Evolutionary conservation across 30 jellyfish, hydroid and myxozoan genomes (phyloP).

Genomic region (Haliclystus octoradiatus): DNA sequence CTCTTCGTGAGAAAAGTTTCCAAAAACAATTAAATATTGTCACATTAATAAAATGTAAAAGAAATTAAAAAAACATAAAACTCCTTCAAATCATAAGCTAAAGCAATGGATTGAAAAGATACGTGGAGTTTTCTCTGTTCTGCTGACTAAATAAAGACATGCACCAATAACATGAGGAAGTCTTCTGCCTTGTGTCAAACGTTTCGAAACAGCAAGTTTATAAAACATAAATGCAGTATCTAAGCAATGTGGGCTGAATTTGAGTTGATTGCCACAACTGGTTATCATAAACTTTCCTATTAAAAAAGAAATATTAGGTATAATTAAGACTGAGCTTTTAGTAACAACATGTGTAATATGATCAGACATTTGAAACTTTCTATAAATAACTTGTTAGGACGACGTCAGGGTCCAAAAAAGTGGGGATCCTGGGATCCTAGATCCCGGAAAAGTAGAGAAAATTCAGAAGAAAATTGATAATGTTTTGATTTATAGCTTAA

Average conservation of each 20-base stretch:
- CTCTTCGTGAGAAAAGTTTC: too few relatives aligned
- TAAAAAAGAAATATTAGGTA: background rate
- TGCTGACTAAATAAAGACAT: constrained; percentile 81
- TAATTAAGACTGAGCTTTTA: background rate
- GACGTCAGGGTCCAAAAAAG: too few relatives aligned
- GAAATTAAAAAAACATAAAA: too few relatives aligned
- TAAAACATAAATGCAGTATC: constrained; percentile 90
- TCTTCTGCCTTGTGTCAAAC: constrained; percentile 76
- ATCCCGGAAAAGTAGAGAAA: too few relatives aligned
- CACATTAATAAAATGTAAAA: too few relatives aligned
- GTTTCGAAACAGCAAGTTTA: constrained; percentile 69
- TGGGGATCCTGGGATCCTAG: too few relatives aligned
- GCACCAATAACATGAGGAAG: constrained; percentile 86
- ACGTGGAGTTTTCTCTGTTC: constrained; percentile 95
- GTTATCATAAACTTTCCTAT: constrained; percentile 59
- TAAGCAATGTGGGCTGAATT: constrained; percentile 58
- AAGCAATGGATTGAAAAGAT: constrained; percentile 26
- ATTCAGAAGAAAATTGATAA: too few relatives aligned
- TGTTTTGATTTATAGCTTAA: too few relatives aligned
- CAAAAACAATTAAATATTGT: background rate
- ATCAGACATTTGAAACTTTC: background rate
- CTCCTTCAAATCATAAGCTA: background rate
- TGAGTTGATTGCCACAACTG: constrained; percentile 69
- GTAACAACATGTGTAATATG: background rate
- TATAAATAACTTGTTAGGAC: too few relatives aligned